Base-by-base conservation (phyloP, 2,113 vertebrate genomes). In the Tragelaphus buxtoni region DNA sequence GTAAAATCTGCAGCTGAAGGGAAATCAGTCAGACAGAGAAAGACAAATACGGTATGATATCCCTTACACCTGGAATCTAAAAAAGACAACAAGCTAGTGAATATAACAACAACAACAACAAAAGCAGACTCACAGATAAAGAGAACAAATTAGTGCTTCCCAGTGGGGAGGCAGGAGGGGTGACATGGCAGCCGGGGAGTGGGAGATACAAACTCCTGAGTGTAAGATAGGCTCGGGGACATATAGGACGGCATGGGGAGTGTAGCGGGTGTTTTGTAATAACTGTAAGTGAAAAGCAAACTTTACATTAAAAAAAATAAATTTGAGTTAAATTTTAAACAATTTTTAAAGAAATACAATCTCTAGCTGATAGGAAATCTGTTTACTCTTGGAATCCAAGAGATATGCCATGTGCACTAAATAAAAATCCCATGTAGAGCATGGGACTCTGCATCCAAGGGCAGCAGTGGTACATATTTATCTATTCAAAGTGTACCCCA, bases 341-440 rank as follows among this genome's bases (percentile, higher is more conserved):
- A 53, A 22, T n/a, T 51, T 51, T 80, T 12, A n/a, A 35, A 80
- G 22, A 24, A 53, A n/a, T 53, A 22, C 87, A 93, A 49, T n/a
- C 53, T 81, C 82, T 45, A 72, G 55, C 69, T 58, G 35, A 12
- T 49, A 53, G 60, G 65, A 88, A 92, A 77, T 80, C 91, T 84
- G 24, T 82, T 80, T 56, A 58, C 56, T 74, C 90, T 95, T 30
- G 1, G 26, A 74, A 85, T 20, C n/a, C 56, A 11, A 65, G 81
- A n/a, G 49, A 49, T 12, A 45, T 24, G 16, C 63, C 22, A 0
- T 4, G 17, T 9, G 9, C 42, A 14, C 16, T 9, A 11, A 35
- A 28, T 35, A n/a, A 32, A 53, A 80, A 5, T 35, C 63, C 56
- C 65, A 45, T 69, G 32, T 10, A 30, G 51, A 17, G 18, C 5